Conservation (phyloP, 2,888 invertebrate genomes). For the Elmis aenea region DNA sequence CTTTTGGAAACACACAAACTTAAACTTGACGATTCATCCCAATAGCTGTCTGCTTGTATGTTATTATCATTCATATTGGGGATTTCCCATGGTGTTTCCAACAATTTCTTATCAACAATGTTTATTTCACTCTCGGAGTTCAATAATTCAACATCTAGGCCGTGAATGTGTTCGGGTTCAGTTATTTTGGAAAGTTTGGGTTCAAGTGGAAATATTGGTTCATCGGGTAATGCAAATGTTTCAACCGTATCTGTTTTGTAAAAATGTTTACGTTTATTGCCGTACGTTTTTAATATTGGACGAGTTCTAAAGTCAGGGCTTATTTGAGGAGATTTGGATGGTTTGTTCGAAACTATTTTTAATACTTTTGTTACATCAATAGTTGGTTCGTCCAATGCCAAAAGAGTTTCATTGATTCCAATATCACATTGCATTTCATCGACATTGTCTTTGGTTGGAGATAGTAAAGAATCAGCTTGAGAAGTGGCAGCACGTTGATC, state of each 20-base stretch:
- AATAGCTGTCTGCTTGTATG: too few species aligned
- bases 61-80: constrained; percentile 8
- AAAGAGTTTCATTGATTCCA: not conserved
- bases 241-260: constrained; percentile 28
- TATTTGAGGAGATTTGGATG: constrained; percentile 13
- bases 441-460: not conserved
- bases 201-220: constrained; percentile 30
- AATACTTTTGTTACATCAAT: constrained; percentile 33
- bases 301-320: constrained; percentile 20
- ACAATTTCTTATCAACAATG: constrained; percentile 17
- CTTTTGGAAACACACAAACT: too few species aligned
- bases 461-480: too few species aligned
- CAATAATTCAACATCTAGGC: constrained; percentile 18
- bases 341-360: constrained; percentile 31
- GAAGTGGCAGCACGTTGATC: too few species aligned
- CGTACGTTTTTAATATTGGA: constrained; percentile 32
- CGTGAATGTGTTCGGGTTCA: constrained; percentile 15
- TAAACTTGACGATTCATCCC: too few species aligned
- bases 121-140: constrained; percentile 20
- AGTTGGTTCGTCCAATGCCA: not conserved
- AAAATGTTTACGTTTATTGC: constrained; percentile 30
- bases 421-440: not conserved
- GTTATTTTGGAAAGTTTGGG: constrained; percentile 19
- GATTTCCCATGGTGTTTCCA: constrained; percentile 21
- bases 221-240: constrained; percentile 38